Percentiles rank a stretch among this genome's conserved stretches.
Evolutionary conservation across 1,140 invertebrate genomes (phyloP).

Genomic region (Parapsyche elsis): DNA sequence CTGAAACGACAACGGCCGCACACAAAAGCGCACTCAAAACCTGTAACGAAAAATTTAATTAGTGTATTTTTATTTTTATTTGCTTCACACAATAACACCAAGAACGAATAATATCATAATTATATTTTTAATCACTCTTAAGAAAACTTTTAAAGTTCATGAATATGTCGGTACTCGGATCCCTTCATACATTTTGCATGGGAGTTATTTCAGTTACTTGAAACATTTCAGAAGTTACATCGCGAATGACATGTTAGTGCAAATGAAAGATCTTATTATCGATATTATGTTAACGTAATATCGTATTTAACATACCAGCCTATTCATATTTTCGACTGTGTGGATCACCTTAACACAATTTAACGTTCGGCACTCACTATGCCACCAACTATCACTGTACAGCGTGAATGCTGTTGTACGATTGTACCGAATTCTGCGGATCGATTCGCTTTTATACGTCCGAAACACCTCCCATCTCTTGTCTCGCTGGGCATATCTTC

Average conservation of each 20-base stretch:
- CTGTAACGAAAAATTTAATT: constrained; percentile 38
- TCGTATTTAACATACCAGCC: constrained; percentile 9
- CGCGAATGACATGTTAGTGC: neutral
- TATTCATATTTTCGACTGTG: constrained; percentile 19
- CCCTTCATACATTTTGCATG: too few relatives aligned
- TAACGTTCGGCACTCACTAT: neutral
- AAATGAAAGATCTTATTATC: neutral
- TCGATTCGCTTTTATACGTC: constrained; percentile 25
- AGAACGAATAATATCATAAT: too few relatives aligned
- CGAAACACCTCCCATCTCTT: constrained; percentile 33
- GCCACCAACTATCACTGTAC: neutral
- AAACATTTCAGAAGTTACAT: too few relatives aligned
- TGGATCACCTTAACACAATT: constrained; percentile 37
- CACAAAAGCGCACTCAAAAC: constrained; percentile 36
- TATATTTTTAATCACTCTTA: too few relatives aligned
- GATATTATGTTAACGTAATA: neutral
- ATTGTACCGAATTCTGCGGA: constrained; percentile 8
- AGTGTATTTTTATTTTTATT: neutral
- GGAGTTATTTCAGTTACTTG: too few relatives aligned
- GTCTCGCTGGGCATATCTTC: neutral
- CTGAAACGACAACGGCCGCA: constrained; percentile 20
- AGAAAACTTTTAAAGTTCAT: too few relatives aligned
- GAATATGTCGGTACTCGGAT: too few relatives aligned
- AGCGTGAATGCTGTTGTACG: neutral
- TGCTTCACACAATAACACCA: constrained; percentile 16